Base-by-base conservation (phyloP, 2,797 vertebrate genomes). In the Pseudotriccus pelzelni region DNA sequence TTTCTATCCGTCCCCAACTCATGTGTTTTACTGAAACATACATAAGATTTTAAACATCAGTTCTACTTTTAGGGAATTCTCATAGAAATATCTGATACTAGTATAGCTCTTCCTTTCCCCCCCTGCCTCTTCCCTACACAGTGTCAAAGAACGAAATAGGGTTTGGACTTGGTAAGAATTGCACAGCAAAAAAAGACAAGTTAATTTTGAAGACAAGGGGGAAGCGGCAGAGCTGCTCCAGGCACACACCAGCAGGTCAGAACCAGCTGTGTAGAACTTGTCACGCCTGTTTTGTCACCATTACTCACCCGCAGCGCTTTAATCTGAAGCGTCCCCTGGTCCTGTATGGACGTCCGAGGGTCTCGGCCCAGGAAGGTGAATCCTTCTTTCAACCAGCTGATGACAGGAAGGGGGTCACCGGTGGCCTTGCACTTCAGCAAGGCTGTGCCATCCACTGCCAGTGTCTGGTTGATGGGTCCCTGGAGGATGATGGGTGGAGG, bases 321-420 rank as follows among this genome's bases (percentile, higher is more conserved):
- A 96, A 99, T 99, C 97, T 99, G 99, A 53, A 99, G 97, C 1
- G 99, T 99, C 44, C 99, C 99, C 95, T 99, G 98, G 68, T 99
- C 99, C 96, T 99, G 99, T 56, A 99, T 98, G 28, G 99, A 99
- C 91, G 99, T 98, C 69, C 99, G 98, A n/a, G 99, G 87, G 96
- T 99, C 99, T 97, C 99, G 99, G 53, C 98, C 99, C 97, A 99
- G 98, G 93, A 99, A 98, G 96, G 98, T 99, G 96, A 99, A 98
- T 53, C 99, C 99, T 62, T 99, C 99, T 97, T 99, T 99, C 89
- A 99, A 97, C 99, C 99, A 99, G 98, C 99, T 99, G 98, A 99
- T 98, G 76, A 98, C 98, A 87, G 99, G 99, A 94, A 99, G 98
- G n/a, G 99, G 99, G 72, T 99, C 99, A 1, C 99, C 99, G 0